phyloP scores from a whole-genome alignment of 2,888 invertebrate genomes.

The Nomada fabriciana region DNA sequence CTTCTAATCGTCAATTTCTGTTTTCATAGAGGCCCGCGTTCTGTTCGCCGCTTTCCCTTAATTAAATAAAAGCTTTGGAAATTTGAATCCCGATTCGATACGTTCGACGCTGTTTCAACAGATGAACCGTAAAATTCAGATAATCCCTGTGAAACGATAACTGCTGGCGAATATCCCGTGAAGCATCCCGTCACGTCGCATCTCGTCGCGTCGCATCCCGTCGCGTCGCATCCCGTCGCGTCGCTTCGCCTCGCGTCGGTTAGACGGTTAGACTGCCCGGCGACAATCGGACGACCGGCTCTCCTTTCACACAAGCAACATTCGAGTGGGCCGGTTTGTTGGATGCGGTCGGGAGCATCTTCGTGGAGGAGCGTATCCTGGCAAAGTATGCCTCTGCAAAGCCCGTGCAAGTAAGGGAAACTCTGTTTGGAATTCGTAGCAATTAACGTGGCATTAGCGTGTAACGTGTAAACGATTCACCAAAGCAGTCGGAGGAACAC shows the following conservation, averaged over 20 bases:
- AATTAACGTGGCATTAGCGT: conserved; percentile 14
- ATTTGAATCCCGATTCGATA: conserved; percentile 43
- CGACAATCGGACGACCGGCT: background rate
- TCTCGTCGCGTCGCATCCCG: no score
- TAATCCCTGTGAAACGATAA: conserved; percentile 39
- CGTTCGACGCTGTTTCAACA: conserved; percentile 28
- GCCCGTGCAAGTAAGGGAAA: background rate
- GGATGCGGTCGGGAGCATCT: background rate
- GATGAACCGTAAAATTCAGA: conserved; percentile 43
- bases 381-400: conserved; percentile 5
- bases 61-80: conserved; percentile 33
- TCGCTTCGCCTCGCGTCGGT: no score
- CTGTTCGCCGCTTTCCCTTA: conserved; percentile 6
- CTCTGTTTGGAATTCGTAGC: background rate
- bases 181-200: no score
- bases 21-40: background rate
- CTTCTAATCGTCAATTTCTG: conserved; percentile 57
- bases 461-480: background rate
- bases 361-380: background rate
- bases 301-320: background rate
- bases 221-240: no score
- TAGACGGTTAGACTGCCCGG: background rate
- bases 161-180: conserved; percentile 9
- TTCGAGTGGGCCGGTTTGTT: conserved; percentile 8
- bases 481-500: background rate